Evolutionary conservation across 2,113 vertebrate genomes (phyloP).

Genomic region (Eidolon helvum): DNA sequence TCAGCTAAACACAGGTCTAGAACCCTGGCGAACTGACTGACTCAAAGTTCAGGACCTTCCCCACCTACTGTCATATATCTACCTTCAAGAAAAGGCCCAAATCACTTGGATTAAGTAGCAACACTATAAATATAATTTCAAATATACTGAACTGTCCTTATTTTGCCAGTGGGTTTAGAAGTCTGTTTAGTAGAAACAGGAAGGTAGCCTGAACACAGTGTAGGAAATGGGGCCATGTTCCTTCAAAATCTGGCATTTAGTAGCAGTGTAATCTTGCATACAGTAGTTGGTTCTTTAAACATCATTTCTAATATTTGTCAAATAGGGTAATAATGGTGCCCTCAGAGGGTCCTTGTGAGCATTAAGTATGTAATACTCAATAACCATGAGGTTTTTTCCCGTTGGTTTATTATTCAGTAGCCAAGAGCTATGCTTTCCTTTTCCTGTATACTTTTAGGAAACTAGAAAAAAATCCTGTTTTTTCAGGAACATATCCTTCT

Average conservation of each 20-base stretch:
- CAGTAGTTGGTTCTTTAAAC: background rate
- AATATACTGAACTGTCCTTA: background rate
- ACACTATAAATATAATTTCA: background rate
- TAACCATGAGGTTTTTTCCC: background rate
- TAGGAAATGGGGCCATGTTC: background rate
- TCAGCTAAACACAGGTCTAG: background rate
- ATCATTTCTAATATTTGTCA: background rate
- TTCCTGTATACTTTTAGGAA: background rate
- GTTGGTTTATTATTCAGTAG: background rate
- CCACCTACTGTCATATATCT: background rate
- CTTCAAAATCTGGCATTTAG: background rate
- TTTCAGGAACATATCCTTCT: background rate
- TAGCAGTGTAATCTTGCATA: background rate
- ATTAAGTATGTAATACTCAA: background rate
- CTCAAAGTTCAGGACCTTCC: background rate
- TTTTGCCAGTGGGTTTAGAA: background rate
- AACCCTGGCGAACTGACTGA: background rate
- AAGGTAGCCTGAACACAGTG: background rate
- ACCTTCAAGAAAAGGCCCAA: background rate
- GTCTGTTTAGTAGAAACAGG: background rate
- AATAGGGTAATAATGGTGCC: background rate
- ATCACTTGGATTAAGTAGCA: background rate
- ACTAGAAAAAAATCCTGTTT: background rate
- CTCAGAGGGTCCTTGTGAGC: background rate
- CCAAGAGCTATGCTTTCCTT: background rate